These are phyloP conservation scores for Prunella himalayana DNA, from an alignment of 2,113 vertebrate genomes.

Conservation along the genomic window DNA sequence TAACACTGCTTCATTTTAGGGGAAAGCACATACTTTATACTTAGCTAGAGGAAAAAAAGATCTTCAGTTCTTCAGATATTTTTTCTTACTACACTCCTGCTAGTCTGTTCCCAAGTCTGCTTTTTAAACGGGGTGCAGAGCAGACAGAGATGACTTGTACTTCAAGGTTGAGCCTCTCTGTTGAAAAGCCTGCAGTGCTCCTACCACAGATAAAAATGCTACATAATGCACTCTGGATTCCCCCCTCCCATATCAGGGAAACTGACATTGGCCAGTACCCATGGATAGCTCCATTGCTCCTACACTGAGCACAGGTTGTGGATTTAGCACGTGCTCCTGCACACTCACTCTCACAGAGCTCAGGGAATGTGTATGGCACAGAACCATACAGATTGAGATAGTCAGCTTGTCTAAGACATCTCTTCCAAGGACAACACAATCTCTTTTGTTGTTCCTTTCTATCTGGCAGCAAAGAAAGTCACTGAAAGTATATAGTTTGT, in stretches of 20 bases:
- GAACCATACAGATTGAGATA: not conserved
- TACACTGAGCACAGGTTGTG: not conserved
- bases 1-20: not conserved
- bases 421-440: constrained; percentile 1
- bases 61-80: not conserved
- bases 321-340: rapidly evolving
- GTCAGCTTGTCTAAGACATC: not conserved
- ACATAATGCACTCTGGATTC: not conserved
- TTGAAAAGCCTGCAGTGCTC: not conserved
- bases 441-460: not conserved
- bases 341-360: not conserved
- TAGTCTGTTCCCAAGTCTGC: not conserved
- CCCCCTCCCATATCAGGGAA: not conserved
- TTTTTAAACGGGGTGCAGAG: not conserved
- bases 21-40: not conserved
- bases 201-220: not conserved
- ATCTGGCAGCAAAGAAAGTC: not conserved
- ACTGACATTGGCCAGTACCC: not conserved
- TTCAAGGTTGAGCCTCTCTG: not conserved
- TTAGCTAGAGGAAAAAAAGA: not conserved
- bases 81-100: not conserved
- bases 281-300: not conserved
- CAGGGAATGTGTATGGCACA: not conserved
- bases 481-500: not conserved
- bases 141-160: not conserved